phyloP scores from a whole-genome alignment of 1,140 invertebrate species.

The Pseudomyrmex gracilis region DNA sequence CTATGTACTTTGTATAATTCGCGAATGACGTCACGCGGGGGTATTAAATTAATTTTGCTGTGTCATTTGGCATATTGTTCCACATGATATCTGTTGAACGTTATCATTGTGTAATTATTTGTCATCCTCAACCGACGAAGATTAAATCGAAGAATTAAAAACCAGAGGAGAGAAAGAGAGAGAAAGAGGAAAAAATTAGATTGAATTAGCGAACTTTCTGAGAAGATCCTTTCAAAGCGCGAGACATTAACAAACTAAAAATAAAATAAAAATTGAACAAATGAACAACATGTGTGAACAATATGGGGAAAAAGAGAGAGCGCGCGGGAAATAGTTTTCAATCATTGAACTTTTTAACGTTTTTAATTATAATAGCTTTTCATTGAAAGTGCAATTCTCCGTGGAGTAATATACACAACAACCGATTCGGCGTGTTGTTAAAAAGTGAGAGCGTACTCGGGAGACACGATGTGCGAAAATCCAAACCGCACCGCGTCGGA shows the following conservation, averaged over 20 bases:
- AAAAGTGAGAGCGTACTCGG: not conserved
- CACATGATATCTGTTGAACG: not conserved
- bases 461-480: not conserved
- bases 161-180: not conserved
- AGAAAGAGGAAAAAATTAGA: no score
- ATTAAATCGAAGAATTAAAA: not conserved
- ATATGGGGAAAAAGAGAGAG: no score
- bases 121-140: not conserved
- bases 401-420: no score
- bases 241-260: no score
- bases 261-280: no score
- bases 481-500: not conserved
- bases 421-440: not conserved
- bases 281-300: no score
- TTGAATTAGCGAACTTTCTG: no score
- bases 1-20: conserved; percentile 18
- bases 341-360: no score
- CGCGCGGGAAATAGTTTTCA: no score
- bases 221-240: no score
- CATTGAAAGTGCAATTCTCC: no score
- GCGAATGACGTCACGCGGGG: conserved; percentile 12
- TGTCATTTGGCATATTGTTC: not conserved
- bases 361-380: conserved; percentile 22
- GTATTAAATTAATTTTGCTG: conserved; percentile 40
- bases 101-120: not conserved